phyloP scores from a whole-genome alignment of 2,888 invertebrate species.

The Eristalis arbustorum region DNA sequence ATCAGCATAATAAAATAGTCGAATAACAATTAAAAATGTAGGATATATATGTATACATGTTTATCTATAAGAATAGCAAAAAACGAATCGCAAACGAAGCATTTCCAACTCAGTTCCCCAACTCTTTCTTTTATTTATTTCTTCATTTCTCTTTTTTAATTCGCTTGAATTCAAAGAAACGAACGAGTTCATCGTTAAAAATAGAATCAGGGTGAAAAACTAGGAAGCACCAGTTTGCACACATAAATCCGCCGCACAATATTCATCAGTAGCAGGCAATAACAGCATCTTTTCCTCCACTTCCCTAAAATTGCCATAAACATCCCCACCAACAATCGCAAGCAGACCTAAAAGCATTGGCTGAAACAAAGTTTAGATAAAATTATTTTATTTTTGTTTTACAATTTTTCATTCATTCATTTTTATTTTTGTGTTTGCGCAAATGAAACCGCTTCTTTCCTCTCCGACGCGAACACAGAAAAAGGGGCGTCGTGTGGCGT shows the following conservation, averaged over 20 bases:
- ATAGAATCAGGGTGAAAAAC: constrained; percentile 71
- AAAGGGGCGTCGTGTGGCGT: constrained; percentile 7
- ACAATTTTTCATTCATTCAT: constrained; percentile 30
- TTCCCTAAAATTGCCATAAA: constrained; percentile 1
- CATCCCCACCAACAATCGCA: neutral
- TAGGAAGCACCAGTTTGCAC: constrained; percentile 63
- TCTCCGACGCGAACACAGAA: neutral
- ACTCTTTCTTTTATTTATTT: neutral
- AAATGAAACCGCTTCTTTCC: neutral
- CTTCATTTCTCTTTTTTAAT: constrained; percentile 7
- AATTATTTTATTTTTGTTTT: constrained; percentile 7
- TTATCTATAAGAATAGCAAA: too few relatives aligned
- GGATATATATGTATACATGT: neutral
- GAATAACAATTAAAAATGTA: constrained; percentile 48
- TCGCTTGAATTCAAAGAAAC: constrained; percentile 56
- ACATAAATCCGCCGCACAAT: constrained; percentile 54
- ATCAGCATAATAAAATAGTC: constrained; percentile 36
- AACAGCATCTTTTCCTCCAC: constrained; percentile 33
- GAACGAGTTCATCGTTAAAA: constrained; percentile 71
- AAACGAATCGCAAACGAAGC: constrained; percentile 32
- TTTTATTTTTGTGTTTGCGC: constrained; percentile 12
- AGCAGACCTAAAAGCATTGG: constrained; percentile 5
- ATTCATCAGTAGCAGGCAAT: constrained; percentile 7
- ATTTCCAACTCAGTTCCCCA: constrained; percentile 62
- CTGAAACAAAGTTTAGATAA: constrained; percentile 40